Percentiles rank a stretch among this genome's conserved stretches.
Conservation (phyloP, 2,797 vertebrate genomes). For the Leptodactylus fallax region DNA sequence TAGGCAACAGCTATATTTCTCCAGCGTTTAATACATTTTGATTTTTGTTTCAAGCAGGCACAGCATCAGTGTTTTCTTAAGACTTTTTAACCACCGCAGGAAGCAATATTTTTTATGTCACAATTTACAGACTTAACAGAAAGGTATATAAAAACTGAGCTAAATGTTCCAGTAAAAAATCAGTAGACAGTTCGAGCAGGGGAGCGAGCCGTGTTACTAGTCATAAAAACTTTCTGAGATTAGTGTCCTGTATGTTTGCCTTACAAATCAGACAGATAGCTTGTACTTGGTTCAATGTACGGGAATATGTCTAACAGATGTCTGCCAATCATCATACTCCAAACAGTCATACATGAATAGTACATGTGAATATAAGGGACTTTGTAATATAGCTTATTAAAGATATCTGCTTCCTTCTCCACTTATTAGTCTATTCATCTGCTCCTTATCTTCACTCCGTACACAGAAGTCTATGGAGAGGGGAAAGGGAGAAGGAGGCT, state of each 20-base stretch:
- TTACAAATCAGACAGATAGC: not conserved
- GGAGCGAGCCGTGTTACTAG: not conserved
- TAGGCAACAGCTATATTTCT: slow-evolving; percentile 25
- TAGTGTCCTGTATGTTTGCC: not conserved
- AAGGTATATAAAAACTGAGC: slow-evolving; percentile 50
- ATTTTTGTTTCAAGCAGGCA: slow-evolving; percentile 29
- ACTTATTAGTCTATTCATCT: too few species aligned
- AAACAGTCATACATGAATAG: too few species aligned
- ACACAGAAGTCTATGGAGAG: too few species aligned
- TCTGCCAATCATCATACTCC: not conserved
- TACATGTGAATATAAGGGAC: too few species aligned
- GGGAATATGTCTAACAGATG: not conserved
- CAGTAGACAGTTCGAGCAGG: not conserved
- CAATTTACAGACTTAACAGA: slow-evolving; percentile 57
- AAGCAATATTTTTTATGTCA: slow-evolving; percentile 56
- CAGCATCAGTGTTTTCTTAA: slow-evolving; percentile 50
- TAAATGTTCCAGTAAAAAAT: slow-evolving; percentile 13
- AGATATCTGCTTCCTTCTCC: too few species aligned
- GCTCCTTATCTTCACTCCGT: too few species aligned
- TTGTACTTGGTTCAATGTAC: not conserved
- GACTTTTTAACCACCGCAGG: slow-evolving; percentile 44
- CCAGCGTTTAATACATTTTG: slow-evolving; percentile 29
- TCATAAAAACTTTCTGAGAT: slow-evolving; percentile 5
- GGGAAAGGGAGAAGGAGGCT: too few species aligned
- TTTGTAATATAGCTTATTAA: too few species aligned